These are phyloP conservation scores for Piaya cayana DNA, from an alignment of 2,113 vertebrate species.

Conservation along the genomic window DNA sequence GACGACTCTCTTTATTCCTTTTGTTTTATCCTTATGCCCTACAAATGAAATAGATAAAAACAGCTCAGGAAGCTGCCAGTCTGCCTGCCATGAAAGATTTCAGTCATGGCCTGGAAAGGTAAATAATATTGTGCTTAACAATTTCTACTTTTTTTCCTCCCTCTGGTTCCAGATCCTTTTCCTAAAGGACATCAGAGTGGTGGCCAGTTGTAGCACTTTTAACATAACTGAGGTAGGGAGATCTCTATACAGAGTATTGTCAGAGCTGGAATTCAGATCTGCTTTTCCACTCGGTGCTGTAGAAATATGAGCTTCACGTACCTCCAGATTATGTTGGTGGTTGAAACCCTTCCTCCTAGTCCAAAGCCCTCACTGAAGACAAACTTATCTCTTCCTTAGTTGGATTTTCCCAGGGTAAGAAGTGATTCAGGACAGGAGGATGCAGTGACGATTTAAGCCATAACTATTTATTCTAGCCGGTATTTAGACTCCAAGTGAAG, in stretches of 20 bases:
- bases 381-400: not conserved
- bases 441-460: not conserved
- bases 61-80: not conserved
- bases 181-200: not conserved
- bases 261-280: not conserved
- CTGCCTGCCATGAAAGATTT: not conserved
- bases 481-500: not conserved
- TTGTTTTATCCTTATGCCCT: not conserved
- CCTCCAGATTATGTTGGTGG: not conserved
- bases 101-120: not conserved
- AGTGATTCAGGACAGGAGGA: not conserved
- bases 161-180: not conserved
- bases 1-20: not conserved
- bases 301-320: not conserved
- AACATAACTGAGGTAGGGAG: not conserved
- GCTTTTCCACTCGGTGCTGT: not conserved
- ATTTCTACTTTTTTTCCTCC: not conserved
- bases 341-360: not conserved
- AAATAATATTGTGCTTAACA: not conserved
- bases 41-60: not conserved
- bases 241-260: not conserved
- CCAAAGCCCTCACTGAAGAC: accelerated
- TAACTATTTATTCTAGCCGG: constrained; percentile 55
- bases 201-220: not conserved
- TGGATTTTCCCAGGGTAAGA: not conserved